Base-by-base conservation (phyloP, 1,140 invertebrate genomes). In the Bombus polaris region DNA sequence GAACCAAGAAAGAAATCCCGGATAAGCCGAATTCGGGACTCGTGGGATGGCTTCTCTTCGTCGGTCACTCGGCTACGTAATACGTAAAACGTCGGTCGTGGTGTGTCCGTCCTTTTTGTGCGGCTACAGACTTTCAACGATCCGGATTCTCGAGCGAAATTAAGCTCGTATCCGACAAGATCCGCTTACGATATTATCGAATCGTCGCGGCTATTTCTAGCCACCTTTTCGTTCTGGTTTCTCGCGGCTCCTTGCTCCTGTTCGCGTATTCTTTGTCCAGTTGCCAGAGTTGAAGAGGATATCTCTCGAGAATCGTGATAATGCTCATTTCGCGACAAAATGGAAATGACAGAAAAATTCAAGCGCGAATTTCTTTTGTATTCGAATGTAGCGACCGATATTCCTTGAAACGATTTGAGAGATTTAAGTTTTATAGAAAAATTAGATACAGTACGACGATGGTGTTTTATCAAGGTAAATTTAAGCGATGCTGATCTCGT, bases 141-240 rank as follows among this genome's bases (percentile, higher is more conserved):
- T 85, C 81, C 68, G 75, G 75, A 77, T 77, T 47, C 28, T n/a
- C 75, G 39, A 57, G 53, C 80, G 81, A 92, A 92, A 92, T 90
- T 92, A 91, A 89, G 89, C 90, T 79, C 85, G 86, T 88, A 88
- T 92, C 86, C 85, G 44, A 35, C 65, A 65, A 71, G 89, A 92
- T 92, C 91, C 91, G 90, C 91, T 92, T 92, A 92, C 80, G 88
- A 82, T 80, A 90, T 90, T 90, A 91, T 91, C 90, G 88, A 91
- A 86, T 87, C 80, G 80, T 44, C 77, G 81, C 86, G 87, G 76
- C 35, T 18, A 15, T 6, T 3, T 39, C 1, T 12, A 78, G 77
- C 73, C 68, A 44, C 25, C 76, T n/a, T 47, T 68, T 76, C 59
- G 74, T 59, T 1, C 32, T 53, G 35, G 47, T 57, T 76, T 78